Evolutionary conservation across 2,888 invertebrate species (phyloP).

Genomic region (Drosophila ezoana): DNA sequence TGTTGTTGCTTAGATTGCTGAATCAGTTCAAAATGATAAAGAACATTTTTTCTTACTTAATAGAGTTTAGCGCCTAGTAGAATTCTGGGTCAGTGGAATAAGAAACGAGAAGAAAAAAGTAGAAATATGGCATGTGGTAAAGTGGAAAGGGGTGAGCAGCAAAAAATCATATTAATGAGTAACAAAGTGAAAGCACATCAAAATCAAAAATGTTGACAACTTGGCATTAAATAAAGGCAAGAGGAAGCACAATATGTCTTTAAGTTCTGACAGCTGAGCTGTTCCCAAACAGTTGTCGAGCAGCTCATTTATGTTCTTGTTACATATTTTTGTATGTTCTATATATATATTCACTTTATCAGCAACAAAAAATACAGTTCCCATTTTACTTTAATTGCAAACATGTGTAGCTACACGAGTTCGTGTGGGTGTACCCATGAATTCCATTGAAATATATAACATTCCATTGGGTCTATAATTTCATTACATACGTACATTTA

Average conservation of each 20-base stretch:
- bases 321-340: background rate
- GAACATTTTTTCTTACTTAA: slow-evolving; percentile 39
- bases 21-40: slow-evolving; percentile 23
- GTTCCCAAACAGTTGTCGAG: background rate
- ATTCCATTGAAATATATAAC: background rate
- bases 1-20: slow-evolving; percentile 16
- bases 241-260: background rate
- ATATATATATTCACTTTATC: background rate
- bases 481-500: no score
- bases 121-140: background rate
- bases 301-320: background rate
- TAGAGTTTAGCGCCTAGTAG: slow-evolving; percentile 33
- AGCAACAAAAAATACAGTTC: slow-evolving; percentile 5
- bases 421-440: background rate
- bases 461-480: background rate
- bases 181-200: slow-evolving; percentile 45
- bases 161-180: background rate
- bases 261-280: background rate
- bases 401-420: background rate
- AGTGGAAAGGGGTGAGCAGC: background rate
- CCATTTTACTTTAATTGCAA: background rate
- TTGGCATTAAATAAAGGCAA: background rate
- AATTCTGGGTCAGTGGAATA: slow-evolving; percentile 72
- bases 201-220: background rate
- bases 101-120: slow-evolving; percentile 16